Base-by-base conservation (phyloP, 2,888 invertebrate species). In the Dione vanillae region DNA sequence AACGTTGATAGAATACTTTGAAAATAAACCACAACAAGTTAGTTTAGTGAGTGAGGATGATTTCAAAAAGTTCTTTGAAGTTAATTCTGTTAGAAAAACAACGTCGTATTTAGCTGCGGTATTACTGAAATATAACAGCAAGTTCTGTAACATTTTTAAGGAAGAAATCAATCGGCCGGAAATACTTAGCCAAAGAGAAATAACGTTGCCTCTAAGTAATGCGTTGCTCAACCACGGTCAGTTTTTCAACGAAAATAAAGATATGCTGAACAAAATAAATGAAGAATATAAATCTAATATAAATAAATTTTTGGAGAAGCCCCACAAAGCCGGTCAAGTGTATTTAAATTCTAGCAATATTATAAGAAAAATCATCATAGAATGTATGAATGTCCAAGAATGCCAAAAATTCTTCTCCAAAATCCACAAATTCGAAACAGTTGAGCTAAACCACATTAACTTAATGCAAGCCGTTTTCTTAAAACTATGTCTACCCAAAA, bases 311-410 rank as follows among this genome's bases (percentile, higher is more conserved):
- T 85, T 96, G 52, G 95, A 95, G 78, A 96, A 96, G 80, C 96
- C 96, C 0, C 95, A 95, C 73, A 96, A 96, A 87, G 95, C 95
- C 5, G 95, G 95, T 0, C 94, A 95, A 76, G 94, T 96, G 65
- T 95, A 96, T 75, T 87, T 94, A 54, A 93, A 94, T 68, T 94
- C 95, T 81, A 92, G 94, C 70, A 83, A 88, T 66, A 94, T 95
- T n/a, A 91, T 96, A 37, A 88, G 89, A 10, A 92, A 94, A 75
- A 82, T 97, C 58, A 93, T 96, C 49, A 85, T 95, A 0, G 90
- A 92, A 76, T 95, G 94, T 78, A 95, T 96, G 94, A 91, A 94
- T 0, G 74, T 87, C 12, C 89, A 94, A 16, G 95, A 94, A 72
- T 95, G 95, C 72, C 80, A 89, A 70, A 94, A 93, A 78, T 88